phyloP scores from a whole-genome alignment of 2,797 vertebrate genomes.

The Toxotes lorentzi region DNA sequence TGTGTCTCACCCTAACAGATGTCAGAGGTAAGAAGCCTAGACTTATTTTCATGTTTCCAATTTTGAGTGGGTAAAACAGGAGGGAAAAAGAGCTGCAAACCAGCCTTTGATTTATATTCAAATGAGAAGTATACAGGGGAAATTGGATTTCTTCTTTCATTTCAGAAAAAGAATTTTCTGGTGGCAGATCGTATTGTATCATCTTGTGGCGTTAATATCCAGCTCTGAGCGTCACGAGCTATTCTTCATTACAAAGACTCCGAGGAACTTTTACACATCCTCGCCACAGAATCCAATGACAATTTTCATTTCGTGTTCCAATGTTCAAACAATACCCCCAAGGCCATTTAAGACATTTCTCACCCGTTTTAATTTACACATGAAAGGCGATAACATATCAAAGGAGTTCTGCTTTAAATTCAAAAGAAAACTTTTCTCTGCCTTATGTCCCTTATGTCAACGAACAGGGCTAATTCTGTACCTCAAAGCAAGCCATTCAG shows the following conservation, averaged over 20 bases:
- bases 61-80: conserved; percentile 57
- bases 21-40: conserved; percentile 33
- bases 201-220: conserved; percentile 71
- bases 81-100: conserved; percentile 40
- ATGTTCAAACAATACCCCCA: conserved; percentile 67
- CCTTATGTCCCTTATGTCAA: conserved; percentile 49
- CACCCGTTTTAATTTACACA: conserved; percentile 71
- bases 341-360: conserved; percentile 65
- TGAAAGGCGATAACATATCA: conserved; percentile 74
- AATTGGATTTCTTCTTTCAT: conserved; percentile 80
- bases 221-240: conserved; percentile 62
- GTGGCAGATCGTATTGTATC: conserved; percentile 72
- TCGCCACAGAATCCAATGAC: conserved; percentile 36
- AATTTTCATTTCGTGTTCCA: conserved; percentile 65
- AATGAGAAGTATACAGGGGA: conserved; percentile 76
- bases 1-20: conserved; percentile 33
- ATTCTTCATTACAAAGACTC: conserved; percentile 65
- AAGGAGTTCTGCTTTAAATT: conserved; percentile 63
- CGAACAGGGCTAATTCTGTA: conserved; percentile 21
- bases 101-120: conserved; percentile 77
- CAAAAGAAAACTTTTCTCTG: conserved; percentile 48
- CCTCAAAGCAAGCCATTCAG: conserved; percentile 37
- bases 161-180: conserved; percentile 75
- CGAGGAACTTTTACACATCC: conserved; percentile 60
- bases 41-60: conserved; percentile 60